Evolutionary conservation across 2,888 invertebrate species (phyloP).

Genomic region (Galerucella nymphaeae): DNA sequence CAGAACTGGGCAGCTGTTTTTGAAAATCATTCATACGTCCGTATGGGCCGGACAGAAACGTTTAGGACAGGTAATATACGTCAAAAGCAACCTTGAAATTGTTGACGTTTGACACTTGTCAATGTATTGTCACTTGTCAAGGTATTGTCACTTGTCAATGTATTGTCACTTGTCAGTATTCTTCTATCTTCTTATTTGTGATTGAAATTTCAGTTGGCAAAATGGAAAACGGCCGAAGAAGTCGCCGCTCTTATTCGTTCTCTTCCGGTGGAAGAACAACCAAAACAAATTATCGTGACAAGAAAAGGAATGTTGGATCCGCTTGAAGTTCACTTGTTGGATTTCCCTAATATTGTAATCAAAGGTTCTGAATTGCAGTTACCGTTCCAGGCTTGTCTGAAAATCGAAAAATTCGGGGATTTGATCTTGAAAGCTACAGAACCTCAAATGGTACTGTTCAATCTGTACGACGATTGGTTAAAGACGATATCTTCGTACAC

Average conservation of each 20-base stretch:
- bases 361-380: slow-evolving; percentile 98
- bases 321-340: slow-evolving; percentile 98
- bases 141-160: not conserved
- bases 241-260: slow-evolving; percentile 99
- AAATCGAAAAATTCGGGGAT: slow-evolving; percentile 99
- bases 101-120: too few species aligned
- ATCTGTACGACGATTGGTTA: slow-evolving; percentile 99
- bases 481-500: slow-evolving; percentile 99
- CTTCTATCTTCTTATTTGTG: slow-evolving; percentile 15
- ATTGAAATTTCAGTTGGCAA: slow-evolving; percentile 80
- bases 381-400: slow-evolving; percentile 98
- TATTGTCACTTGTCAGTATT: too few species aligned
- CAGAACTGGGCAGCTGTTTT: slow-evolving; percentile 96
- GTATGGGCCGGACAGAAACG: slow-evolving; percentile 99
- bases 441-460: slow-evolving; percentile 99
- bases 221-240: slow-evolving; percentile 99
- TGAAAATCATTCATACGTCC: slow-evolving; percentile 99
- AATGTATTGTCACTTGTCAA: too few species aligned
- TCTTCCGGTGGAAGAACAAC: slow-evolving; percentile 98
- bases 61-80: slow-evolving; percentile 83
- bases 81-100: too few species aligned
- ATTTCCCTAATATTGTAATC: slow-evolving; percentile 99
- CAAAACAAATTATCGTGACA: slow-evolving; percentile 99
- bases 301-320: slow-evolving; percentile 99
- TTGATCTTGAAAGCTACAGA: slow-evolving; percentile 98